A percentile compares a stretch with the other conserved stretches of the same genome.
phyloP scores from a whole-genome alignment of 2,888 invertebrate species.

The Apodemia duryi region DNA sequence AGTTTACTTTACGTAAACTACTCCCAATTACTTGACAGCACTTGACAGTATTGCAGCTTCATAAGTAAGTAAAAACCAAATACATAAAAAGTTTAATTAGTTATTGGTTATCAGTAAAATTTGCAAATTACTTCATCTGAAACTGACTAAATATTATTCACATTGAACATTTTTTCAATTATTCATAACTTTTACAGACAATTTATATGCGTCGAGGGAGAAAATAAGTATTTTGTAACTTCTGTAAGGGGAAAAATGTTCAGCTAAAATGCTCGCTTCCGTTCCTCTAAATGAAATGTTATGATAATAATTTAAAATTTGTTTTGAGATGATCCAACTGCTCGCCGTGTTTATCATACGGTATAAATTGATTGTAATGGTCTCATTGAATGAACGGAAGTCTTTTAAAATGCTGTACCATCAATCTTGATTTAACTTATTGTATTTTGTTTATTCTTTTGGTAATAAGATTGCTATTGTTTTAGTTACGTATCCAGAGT shows the following conservation, averaged over 20 bases:
- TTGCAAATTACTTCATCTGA: neutral
- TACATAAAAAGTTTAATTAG: too few species aligned
- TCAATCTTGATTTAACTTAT: neutral
- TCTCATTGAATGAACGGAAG: constrained; percentile 12
- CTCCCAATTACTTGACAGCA: too few species aligned
- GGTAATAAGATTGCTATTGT: neutral
- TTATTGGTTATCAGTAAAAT: too few species aligned
- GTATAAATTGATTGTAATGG: too few species aligned
- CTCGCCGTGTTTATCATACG: constrained; percentile 34
- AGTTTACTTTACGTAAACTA: too few species aligned
- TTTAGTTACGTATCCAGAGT: too few species aligned
- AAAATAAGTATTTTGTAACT: constrained; percentile 4
- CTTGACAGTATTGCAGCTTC: too few species aligned
- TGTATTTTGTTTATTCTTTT: neutral
- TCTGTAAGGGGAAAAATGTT: neutral
- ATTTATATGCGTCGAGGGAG: constrained; percentile 6
- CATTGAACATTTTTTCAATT: constrained; percentile 5
- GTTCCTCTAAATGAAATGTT: constrained; percentile 44
- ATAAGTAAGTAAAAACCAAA: too few species aligned
- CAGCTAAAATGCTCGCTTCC: constrained; percentile 35
- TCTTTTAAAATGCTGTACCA: constrained; percentile 9
- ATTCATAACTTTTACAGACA: constrained; percentile 10
- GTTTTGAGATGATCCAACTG: constrained; percentile 52
- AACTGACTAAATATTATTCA: neutral
- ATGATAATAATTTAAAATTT: constrained; percentile 46